These are phyloP conservation scores for Syritta pipiens DNA, from an alignment of 2,888 invertebrate species.

Conservation along the genomic window DNA sequence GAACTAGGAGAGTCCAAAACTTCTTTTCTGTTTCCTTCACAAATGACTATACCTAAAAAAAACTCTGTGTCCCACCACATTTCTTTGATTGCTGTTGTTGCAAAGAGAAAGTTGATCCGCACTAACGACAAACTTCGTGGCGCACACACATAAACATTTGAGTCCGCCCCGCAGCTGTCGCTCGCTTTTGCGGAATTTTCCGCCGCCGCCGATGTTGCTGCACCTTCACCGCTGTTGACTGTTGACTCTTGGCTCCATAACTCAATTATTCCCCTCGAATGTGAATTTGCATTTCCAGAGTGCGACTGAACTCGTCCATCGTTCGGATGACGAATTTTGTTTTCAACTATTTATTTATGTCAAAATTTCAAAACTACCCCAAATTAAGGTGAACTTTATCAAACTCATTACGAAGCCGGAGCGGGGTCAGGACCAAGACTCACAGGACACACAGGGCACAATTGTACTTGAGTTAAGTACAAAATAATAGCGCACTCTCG, in stretches of 20 bases:
- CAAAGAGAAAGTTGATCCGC: neutral
- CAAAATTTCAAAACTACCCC: conserved; percentile 39
- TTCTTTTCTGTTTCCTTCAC: neutral
- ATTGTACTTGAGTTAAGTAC: conserved; percentile 22
- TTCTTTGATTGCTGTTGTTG: no score
- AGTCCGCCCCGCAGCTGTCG: conserved; percentile 41
- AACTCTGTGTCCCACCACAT: no score
- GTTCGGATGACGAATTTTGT: conserved; percentile 30
- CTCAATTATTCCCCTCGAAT: conserved; percentile 13
- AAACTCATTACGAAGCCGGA: conserved; percentile 48
- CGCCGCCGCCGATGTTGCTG: neutral
- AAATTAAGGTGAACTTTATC: conserved; percentile 55
- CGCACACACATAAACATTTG: conserved; percentile 30
- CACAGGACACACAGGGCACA: neutral
- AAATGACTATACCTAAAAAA: neutral
- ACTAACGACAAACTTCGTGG: conserved; percentile 33
- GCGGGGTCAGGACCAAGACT: no score
- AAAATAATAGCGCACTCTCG: conserved; percentile 22
- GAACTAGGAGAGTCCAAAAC: no score
- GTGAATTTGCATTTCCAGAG: neutral
- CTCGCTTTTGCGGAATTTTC: conserved; percentile 20
- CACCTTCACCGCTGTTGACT: conserved; percentile 11
- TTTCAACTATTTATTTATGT: conserved; percentile 45
- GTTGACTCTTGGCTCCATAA: conserved; percentile 24
- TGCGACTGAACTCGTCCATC: conserved; percentile 26